Conservation (phyloP, 2,113 vertebrate genomes). For the Glaucomys volans region DNA sequence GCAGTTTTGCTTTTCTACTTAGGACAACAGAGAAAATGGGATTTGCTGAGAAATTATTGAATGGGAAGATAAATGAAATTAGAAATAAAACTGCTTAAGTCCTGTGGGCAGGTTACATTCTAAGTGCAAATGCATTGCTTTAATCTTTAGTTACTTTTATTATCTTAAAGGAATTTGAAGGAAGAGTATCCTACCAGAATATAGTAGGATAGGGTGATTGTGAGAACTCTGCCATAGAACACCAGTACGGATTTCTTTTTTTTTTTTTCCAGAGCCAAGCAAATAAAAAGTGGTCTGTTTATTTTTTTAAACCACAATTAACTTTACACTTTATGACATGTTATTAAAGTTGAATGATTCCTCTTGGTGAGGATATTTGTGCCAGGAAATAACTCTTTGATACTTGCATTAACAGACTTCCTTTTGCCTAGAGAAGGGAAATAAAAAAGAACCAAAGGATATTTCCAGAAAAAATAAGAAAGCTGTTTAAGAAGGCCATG, state of each 20-base stretch:
- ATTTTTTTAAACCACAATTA: constrained; percentile 60
- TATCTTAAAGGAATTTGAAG: constrained; percentile 3
- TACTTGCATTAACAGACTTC: constrained; percentile 54
- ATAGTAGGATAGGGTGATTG: background rate
- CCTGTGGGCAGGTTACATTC: constrained; percentile 42
- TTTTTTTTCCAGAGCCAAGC: constrained; percentile 37
- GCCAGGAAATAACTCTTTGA: constrained; percentile 61
- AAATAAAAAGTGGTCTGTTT: constrained; percentile 56
- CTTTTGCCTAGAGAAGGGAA: constrained; percentile 69
- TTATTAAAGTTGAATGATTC: constrained; percentile 56
- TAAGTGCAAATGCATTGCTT: constrained; percentile 44
- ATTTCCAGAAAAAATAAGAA: constrained; percentile 63
- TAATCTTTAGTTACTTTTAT: constrained; percentile 60
- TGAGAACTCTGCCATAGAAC: constrained; percentile 20
- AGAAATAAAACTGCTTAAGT: constrained; percentile 20
- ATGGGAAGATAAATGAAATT: background rate
- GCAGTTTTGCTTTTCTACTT: constrained; percentile 6
- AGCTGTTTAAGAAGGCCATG: constrained; percentile 74
- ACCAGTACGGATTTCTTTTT: background rate
- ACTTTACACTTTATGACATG: constrained; percentile 41
- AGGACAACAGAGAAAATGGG: background rate
- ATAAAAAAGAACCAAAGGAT: constrained; percentile 73
- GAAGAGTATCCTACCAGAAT: background rate
- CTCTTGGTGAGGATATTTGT: constrained; percentile 64
- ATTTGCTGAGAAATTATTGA: constrained; percentile 52